Evolutionary conservation across 1,140 invertebrate species (phyloP), one percentile per base, ranked within the genome.

Genomic region (Diuraphis noxia): DNA sequence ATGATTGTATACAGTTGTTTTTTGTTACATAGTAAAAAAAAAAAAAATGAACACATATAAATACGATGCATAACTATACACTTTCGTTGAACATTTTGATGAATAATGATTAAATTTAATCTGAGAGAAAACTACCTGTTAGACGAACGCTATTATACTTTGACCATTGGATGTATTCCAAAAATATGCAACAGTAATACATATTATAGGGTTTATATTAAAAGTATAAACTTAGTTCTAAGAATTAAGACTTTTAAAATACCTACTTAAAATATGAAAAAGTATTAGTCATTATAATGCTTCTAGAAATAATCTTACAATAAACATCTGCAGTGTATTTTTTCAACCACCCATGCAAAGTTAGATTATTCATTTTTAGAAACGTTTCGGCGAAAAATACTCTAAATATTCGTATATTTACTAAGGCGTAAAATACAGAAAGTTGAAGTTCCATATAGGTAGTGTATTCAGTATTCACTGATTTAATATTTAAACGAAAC

Each of bases 111-210:
- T 72, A 72, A 72, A 72, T n/a, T 72, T 72, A 34, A 85, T 84
- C 38, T 46, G 30, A 85, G 19, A 84, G 30, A 85, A 85, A 87
- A 88, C 36, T 40, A 56, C 49, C 52, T 63, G 49, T 63, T 52
- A 1, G 7, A 56, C 4, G 36, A 8, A 23, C 9, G 4, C 6
- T 63, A 63, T 40, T 88, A 86, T 40, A 88, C 36, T 63, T 88
- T 40, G 49, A 41, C 36, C 8, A 86, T 88, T 88, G 86, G 86
- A 88, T 25, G 21, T 13, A 88, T 63, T 56, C 86, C 86, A 88
- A 56, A 63, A 63, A 56, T n/a, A 88, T 63, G 10, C 84, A 8
- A n/a, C 36, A 40, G 38, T 56, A 23, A 63, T 72, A 49, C 21
- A n/a, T 86, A 3, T 88, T 38, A 88, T 38, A 63, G 4, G 40